Base-by-base conservation (phyloP, 2,888 invertebrate genomes). In the Gryllus longicercus region DNA sequence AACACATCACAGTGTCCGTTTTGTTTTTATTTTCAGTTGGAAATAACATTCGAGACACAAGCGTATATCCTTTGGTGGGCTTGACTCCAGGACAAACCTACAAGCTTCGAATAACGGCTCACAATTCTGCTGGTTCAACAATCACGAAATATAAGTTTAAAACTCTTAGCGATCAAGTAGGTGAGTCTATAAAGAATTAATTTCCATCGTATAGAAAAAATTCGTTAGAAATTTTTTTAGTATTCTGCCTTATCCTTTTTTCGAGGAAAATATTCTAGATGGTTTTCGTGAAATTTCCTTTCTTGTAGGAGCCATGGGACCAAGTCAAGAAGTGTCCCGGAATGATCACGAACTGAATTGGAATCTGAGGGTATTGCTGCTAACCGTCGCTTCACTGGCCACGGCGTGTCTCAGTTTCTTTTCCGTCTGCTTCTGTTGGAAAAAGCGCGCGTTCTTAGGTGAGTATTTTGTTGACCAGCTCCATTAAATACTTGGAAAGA, bases 121-220 rank as follows among this genome's bases (percentile, higher is more conserved):
- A 90, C 84, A 92, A 91, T 84, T 90, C 91, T 84, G 92, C 92
- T 8, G 92, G 92, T 0, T 89, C 90, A 14, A 91, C 91, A 3
- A 89, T 90, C 78, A 89, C 89, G 77, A 89, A 90, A 82, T 90
- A 91, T 83, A 87, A 88, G 81, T 91, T 92, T 85, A 89, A 88
- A 80, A 92, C 92, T 2, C 86, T 90, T 78, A 89, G 89, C 82
- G 89, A 23, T 18, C 76, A 38, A 25, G 38, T 23, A 76, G 76
- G 76, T 25, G 38, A 76, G 76, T 76, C 38, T 38, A 38, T 38
- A 38, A 38, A 38, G 8, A 38, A 21, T 1, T 4, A 5, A 5
- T 38, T 38, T 38, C 5, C 38, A 38, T 38, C 38, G 38, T 38
- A 38, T 38, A 38, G 38, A 38, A 38, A 8, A 38, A 38, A 1